Evolutionary conservation across 2,888 invertebrate species (phyloP), one percentile per base, ranked within the genome.

Genomic region (Orthosia gothica): DNA sequence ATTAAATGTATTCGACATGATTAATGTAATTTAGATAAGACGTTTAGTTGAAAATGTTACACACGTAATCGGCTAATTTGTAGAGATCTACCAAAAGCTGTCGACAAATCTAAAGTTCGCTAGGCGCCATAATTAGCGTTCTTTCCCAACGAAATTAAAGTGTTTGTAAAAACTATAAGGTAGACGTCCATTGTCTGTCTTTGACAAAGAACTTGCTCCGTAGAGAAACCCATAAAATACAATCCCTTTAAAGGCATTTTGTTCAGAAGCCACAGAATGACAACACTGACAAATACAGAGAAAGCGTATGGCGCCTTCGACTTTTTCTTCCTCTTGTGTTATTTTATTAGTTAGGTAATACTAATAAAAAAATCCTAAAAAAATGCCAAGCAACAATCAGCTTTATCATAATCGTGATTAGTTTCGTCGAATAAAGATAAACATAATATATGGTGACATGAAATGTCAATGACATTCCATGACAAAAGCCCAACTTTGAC

Each of bases 211-310:
- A 70, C 57, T 84, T 64, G 71, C 73, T 72, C 23, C 54, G 50
- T 68, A 49, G 88, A 88, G 85, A 90, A 90, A 88, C 87, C 89
- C 81, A 83, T 87, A 84, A 87, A 88, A 86, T 74, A 84, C 84
- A 88, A 91, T 91, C 89, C 89, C 89, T 89, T 87, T 89, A 90
- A 88, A 89, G 86, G 87, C 84, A 87, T 86, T 87, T 86, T 70
- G 84, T 85, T 87, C 82, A 83, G 89, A 90, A 92, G 88, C 88
- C 91, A 87, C 81, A 85, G 85, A 89, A 72, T 83, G 54, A 32
- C 69, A 54, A 66, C 26, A 61, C 49, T 70, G 49, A 58, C 76
- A 72, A n/a, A 86, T 82, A 86, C 87, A 86, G 87, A 79, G 83
- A 87, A 88, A 88, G 89, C 85, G 69, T 49, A 20, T 57, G 67